These are phyloP conservation scores for Holothuria glaberrima DNA, from an alignment of 35 echinoderm and acorn worm genomes.

Conservation along the genomic window DNA sequence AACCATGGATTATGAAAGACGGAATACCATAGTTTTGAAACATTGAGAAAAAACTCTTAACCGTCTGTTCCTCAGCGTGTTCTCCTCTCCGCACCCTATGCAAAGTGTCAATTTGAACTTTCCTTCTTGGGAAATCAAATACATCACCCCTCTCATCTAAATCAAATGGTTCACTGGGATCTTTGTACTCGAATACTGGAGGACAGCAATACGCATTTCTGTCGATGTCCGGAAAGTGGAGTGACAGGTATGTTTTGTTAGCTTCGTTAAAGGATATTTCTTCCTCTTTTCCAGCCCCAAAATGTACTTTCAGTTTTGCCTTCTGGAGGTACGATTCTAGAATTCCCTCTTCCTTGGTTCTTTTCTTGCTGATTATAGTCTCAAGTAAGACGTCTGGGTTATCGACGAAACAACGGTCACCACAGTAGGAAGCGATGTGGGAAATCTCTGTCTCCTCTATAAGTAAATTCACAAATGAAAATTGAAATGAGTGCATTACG, in stretches of 20 bases:
- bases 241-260: constrained; percentile 22
- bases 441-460: no score
- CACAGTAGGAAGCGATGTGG: background rate
- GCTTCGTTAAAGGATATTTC: background rate
- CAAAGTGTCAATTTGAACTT: background rate
- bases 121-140: no score
- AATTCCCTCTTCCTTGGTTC: background rate
- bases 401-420: background rate
- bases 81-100: background rate
- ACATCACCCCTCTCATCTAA: background rate
- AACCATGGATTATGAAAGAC: constrained; percentile 37
- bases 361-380: background rate
- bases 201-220: constrained; percentile 1
- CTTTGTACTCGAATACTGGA: constrained; percentile 1
- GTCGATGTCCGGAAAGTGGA: constrained; percentile 10
- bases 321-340: background rate
- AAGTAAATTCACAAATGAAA: no score
- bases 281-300: background rate
- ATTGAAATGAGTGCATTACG: no score
- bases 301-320: background rate
- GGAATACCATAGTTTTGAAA: background rate
- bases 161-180: background rate
- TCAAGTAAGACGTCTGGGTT: background rate
- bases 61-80: constrained; percentile 11
- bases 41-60: background rate